Conservation (phyloP, 2,113 vertebrate species). For the Greenwoodochromis staneri region DNA sequence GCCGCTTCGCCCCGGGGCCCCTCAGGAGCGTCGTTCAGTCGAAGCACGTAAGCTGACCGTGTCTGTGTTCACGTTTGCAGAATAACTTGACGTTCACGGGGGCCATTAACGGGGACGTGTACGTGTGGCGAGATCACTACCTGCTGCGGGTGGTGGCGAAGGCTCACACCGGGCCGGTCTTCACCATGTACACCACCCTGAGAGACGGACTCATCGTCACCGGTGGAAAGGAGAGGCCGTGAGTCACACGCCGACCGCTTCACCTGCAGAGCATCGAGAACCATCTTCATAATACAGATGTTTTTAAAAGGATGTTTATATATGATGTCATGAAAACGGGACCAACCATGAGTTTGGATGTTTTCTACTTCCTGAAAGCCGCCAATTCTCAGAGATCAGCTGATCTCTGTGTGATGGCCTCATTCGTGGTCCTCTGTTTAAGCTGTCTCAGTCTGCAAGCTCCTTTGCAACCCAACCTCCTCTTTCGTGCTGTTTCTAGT, state of each 20-base stretch:
- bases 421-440: background rate
- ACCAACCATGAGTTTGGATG: background rate
- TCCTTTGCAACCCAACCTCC: background rate
- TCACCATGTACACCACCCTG: conserved; percentile 95
- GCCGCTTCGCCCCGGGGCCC: background rate
- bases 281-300: background rate
- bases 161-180: conserved; percentile 91
- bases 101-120: conserved; percentile 93
- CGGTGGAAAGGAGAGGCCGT: conserved; percentile 94
- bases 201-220: conserved; percentile 94
- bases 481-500: background rate
- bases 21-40: fast-evolving
- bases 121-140: conserved; percentile 92
- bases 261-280: background rate
- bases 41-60: background rate
- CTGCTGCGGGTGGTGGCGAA: conserved; percentile 91
- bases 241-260: conserved; percentile 49
- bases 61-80: conserved; percentile 47
- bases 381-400: background rate
- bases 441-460: background rate
- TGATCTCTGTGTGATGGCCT: background rate
- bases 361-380: background rate
- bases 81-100: conserved; percentile 93
- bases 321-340: fast-evolving
- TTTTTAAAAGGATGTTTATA: background rate